A percentile compares a stretch with the other conserved stretches of the same genome.
Evolutionary conservation across 1,140 invertebrate species (phyloP).

Genomic region (Tachypleus tridentatus): DNA sequence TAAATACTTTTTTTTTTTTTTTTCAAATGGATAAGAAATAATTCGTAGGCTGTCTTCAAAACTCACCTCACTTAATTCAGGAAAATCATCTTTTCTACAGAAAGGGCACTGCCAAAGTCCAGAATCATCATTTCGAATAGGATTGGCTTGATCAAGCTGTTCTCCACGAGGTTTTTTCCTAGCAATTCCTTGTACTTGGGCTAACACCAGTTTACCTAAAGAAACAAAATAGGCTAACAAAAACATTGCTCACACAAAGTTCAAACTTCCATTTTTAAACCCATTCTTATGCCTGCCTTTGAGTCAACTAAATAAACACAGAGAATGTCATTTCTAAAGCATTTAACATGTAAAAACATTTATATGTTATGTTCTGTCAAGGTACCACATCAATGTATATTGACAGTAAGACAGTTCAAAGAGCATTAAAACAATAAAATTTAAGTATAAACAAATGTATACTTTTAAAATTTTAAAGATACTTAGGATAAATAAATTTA

Average conservation of each 20-base stretch:
- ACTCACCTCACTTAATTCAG: constrained; percentile 74
- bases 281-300: neutral
- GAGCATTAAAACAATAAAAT: no score
- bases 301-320: no score
- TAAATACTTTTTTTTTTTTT: neutral
- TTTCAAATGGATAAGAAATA: constrained; percentile 1
- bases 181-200: constrained; percentile 39
- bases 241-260: neutral
- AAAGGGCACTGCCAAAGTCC: constrained; percentile 95
- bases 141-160: constrained; percentile 88
- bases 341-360: no score
- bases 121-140: constrained; percentile 83
- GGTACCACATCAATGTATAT: no score
- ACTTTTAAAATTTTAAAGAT: no score
- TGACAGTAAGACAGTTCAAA: no score
- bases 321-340: no score
- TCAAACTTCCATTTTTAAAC: neutral
- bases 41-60: neutral
- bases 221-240: constrained; percentile 40
- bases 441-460: no score
- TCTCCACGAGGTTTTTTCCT: constrained; percentile 82
- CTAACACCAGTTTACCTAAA: constrained; percentile 39
- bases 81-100: constrained; percentile 89
- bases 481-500: no score
- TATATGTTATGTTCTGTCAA: no score